A percentile compares a stretch with the other conserved stretches of the same genome.
Conservation (phyloP, 1,140 invertebrate species). For the Pogonomyrmex barbatus region DNA sequence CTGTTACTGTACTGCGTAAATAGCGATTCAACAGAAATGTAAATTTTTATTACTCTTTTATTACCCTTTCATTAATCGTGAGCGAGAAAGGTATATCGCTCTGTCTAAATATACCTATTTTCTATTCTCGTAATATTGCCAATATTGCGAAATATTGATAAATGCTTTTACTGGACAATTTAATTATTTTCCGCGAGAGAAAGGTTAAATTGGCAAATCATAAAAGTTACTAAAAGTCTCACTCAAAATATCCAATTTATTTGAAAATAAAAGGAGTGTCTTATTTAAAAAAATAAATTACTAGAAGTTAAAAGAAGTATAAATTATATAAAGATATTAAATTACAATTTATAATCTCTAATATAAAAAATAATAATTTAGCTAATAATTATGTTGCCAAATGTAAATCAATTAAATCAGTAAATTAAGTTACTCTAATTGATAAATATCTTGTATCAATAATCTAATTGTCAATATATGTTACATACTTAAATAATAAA, state of each 20-base stretch:
- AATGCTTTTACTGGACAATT: neutral
- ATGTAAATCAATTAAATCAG: no score
- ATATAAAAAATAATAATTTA: neutral
- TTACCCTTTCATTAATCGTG: neutral
- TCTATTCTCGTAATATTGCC: neutral
- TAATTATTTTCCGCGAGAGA: neutral
- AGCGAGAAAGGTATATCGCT: neutral
- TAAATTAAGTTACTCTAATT: neutral
- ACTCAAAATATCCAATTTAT: neutral
- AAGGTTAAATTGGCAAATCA: neutral
- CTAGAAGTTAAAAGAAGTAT: neutral
- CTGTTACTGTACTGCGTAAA: neutral
- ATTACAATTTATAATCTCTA: neutral
- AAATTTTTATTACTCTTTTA: neutral
- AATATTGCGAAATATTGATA: neutral
- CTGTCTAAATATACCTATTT: neutral
- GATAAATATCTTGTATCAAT: neutral
- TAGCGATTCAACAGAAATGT: neutral
- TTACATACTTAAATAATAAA: no score
- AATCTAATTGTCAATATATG: no score
- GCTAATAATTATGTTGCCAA: neutral
- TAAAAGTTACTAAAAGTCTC: neutral
- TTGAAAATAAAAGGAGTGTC: neutral
- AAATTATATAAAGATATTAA: neutral
- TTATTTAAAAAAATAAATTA: neutral